Evolutionary conservation across 2,113 vertebrate genomes (phyloP).

Genomic region (Struthio camelus): DNA sequence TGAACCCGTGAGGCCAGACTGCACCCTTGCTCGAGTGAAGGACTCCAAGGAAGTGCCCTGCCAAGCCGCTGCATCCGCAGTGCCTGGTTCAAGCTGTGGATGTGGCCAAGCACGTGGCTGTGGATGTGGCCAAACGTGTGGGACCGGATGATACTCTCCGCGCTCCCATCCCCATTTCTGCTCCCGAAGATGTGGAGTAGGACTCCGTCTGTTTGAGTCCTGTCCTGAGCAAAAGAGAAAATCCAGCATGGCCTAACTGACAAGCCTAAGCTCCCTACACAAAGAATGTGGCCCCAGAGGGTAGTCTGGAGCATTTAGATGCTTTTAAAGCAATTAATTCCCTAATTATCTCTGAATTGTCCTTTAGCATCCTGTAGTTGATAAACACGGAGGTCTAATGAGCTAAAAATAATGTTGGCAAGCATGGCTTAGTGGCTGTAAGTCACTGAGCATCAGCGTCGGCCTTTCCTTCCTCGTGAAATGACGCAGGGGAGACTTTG

Average conservation of each 20-base stretch:
- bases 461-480: slow-evolving; percentile 15
- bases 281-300: background rate
- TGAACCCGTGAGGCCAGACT: background rate
- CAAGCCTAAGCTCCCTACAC: background rate
- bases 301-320: background rate
- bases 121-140: background rate
- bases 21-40: fast-evolving
- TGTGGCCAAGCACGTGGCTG: background rate
- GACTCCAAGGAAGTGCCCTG: background rate
- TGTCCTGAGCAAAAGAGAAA: background rate
- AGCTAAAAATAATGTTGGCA: slow-evolving; percentile 27
- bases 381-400: background rate
- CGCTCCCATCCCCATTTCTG: background rate
- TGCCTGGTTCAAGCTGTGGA: background rate
- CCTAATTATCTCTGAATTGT: background rate
- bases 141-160: background rate
- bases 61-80: background rate
- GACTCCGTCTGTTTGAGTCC: background rate
- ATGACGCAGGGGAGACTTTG: background rate
- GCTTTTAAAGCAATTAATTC: background rate
- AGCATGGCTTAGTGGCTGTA: slow-evolving; percentile 37
- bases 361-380: background rate
- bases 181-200: background rate
- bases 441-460: slow-evolving; percentile 36
- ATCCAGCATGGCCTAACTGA: background rate